These are phyloP conservation scores for Ondatra zibethicus DNA, from an alignment of 2,113 vertebrate species.

Conservation along the genomic window DNA sequence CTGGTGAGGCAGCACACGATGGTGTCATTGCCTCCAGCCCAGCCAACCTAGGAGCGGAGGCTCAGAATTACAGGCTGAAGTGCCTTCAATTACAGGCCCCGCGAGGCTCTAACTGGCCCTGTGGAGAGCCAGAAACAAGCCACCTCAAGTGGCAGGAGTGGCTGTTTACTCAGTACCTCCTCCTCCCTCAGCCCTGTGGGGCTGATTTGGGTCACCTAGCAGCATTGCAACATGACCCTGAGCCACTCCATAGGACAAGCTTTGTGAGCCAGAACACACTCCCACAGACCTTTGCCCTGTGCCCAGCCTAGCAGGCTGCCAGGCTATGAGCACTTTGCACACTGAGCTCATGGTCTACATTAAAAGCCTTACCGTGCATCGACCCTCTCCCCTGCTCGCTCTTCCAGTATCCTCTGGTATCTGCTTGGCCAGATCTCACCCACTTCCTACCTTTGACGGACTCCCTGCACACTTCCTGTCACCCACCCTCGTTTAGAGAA, in stretches of 20 bases:
- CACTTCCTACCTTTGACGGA: neutral
- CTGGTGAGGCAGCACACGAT: neutral
- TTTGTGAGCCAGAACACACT: neutral
- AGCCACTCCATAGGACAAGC: neutral
- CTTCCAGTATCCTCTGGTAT: neutral
- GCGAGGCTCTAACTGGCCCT: neutral
- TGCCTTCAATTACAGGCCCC: slow-evolving; percentile 6
- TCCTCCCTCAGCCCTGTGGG: neutral
- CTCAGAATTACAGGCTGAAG: slow-evolving; percentile 42
- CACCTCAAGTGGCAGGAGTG: neutral
- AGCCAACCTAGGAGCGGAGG: slow-evolving; percentile 1
- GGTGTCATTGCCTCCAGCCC: neutral
- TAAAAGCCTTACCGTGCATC: neutral
- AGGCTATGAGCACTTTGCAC: neutral
- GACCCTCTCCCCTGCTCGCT: neutral
- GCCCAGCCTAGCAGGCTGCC: neutral
- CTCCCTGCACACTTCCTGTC: neutral
- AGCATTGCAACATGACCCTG: neutral
- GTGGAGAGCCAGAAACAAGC: neutral
- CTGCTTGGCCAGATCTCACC: neutral
- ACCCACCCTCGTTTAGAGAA: neutral
- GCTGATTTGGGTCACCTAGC: neutral
- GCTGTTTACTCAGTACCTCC: neutral
- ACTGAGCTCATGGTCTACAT: neutral
- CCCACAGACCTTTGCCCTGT: neutral